Conservation (phyloP, 1,140 invertebrate genomes). For the Aphis craccivora region DNA sequence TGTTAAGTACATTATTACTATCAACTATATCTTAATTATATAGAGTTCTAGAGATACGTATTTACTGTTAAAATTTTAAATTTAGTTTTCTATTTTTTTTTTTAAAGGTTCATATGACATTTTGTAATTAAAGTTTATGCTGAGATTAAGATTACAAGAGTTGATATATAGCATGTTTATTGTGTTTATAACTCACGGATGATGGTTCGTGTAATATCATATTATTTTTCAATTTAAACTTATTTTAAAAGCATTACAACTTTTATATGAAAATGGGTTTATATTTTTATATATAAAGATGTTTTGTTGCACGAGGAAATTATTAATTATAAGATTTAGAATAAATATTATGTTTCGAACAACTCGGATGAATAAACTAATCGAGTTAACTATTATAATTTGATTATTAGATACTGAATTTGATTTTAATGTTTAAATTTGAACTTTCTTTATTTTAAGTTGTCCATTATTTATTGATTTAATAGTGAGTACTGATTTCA, state of each 20-base stretch:
- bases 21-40: background rate
- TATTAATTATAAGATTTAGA: background rate
- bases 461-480: background rate
- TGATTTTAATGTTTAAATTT: background rate
- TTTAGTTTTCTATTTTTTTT: background rate
- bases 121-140: background rate
- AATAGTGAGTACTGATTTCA: background rate
- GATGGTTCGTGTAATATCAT: slow-evolving; percentile 3
- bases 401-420: background rate
- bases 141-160: background rate
- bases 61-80: background rate
- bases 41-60: background rate
- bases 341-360: background rate
- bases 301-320: background rate
- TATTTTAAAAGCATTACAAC: background rate
- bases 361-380: background rate
- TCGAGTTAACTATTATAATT: background rate
- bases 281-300: background rate
- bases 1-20: background rate
- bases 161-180: background rate
- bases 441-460: background rate
- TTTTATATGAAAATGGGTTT: background rate
- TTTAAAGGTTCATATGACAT: background rate
- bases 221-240: slow-evolving; percentile 23
- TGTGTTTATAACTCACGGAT: background rate